Base-by-base conservation (phyloP, 92 coral and sea anemone genomes). In the Virgularia gustaviana region DNA sequence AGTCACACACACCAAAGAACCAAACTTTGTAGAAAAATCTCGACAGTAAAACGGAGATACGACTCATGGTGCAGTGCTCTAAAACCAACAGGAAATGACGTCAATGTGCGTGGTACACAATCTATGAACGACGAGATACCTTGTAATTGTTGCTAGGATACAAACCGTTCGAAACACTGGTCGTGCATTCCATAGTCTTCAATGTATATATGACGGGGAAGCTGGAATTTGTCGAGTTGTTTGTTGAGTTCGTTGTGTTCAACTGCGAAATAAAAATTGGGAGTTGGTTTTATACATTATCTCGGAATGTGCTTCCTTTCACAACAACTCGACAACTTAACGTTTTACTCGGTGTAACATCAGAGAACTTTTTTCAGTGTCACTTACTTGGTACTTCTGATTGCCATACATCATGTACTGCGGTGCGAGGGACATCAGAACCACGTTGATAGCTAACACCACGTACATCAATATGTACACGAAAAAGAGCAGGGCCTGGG, bases 1-100 rank as follows among this genome's bases (percentile, higher is more conserved):
- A 92, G 70, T 92, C 88, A 60, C 98, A 92, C 1, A 89, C 98
- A 54, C 98, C 96, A 55, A 92, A 89, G 77, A 92, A 92, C 98
- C 98, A 92, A 27, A 89, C 88, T 85, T 92, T 92, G 87, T 92
- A 92, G 86, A 92, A 92, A 36, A 92, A 92, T 43, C 96, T 80
- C 56, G 87, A 81, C 32, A 92, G 87, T 43, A 89, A 87, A 30
- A 86, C 90, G 7, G 96, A 88, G 43, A 90, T 90, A 22, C 96
- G 83, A 25, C 90, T 89, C 84, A 89, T 74, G 20, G 87, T 82
- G 72, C 98, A 92, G n/a, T 73, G 42, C 42, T 75, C 98, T 92
- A 53, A 33, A 67, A 55, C 9, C 6, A 8, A 16, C 9, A 1
- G 34, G 0, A 4, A 28, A 29, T 11, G 33, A 29, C 58, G 22